Evolutionary conservation across 2,797 vertebrate species (phyloP), one percentile per base, ranked within the genome.

Genomic region (Microhierax caerulescens): DNA sequence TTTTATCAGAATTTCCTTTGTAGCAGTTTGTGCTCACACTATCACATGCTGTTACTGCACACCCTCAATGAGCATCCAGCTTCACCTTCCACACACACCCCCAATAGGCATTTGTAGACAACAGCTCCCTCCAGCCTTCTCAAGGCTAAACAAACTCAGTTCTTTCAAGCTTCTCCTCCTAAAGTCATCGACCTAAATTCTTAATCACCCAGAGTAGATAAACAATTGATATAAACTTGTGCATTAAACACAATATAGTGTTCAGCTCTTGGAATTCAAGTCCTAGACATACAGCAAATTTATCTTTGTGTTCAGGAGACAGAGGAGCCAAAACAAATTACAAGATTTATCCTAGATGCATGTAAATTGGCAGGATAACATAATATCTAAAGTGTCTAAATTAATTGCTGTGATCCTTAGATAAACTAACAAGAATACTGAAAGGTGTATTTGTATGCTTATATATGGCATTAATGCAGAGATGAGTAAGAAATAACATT

Each of bases 261-360:
- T 88, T 94, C 74, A 72, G 45, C 61, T 74, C 76, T 78, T 86
- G 41, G 32, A 94, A 72, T 88, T 92, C 51, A 75, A 80, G 39
- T 93, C 34, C 61, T 78, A 90, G 41, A 73, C 28, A 54, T 25
- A 81, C 0, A 86, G 65, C 27, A 92, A 86, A 92, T 37, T 94
- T 88, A 94, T 90, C 91, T 88, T 83, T 45, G 32, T 61, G 45
- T 86, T 84, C 67, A 80, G 73, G 45, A 84, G 65, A 64, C 17
- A 93, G 72, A 94, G 19, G 41, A 96, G 86, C 57, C 73, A 92
- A 94, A 90, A 74, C 8, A 85, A 92, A 88, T 81, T 28, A 78
- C 37, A 84, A 59, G 53, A 86, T 86, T 92, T 95, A 86, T 94
- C 88, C 54, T 86, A 90, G 76, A 75, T 92, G 63, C 57, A 81